phyloP scores from a whole-genome alignment of 2,797 vertebrate species.

The Momotus momota region DNA sequence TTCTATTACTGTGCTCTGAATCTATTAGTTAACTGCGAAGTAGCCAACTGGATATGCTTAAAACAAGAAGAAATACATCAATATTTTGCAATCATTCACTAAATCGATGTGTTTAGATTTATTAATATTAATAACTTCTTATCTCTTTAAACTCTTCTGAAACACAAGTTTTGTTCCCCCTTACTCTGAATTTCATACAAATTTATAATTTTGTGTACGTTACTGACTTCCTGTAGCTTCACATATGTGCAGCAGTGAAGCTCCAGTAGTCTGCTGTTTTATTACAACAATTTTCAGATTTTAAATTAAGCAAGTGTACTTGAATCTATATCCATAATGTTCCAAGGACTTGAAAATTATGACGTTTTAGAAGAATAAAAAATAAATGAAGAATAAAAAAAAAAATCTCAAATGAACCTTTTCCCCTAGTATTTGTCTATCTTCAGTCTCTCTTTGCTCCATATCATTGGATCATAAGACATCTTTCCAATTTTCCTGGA shows the following conservation, averaged over 20 bases:
- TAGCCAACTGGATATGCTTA: not conserved
- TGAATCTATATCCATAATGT: not conserved
- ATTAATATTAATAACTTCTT: not conserved
- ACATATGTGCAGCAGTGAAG: not conserved
- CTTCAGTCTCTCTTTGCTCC: not conserved
- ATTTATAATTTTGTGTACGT: not conserved
- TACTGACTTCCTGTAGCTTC: not conserved
- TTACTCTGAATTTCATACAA: not conserved
- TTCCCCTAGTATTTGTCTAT: not conserved
- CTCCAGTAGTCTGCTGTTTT: not conserved
- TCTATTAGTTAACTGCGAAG: conserved; percentile 55
- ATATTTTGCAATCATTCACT: not conserved
- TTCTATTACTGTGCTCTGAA: conserved; percentile 63
- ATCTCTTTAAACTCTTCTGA: not conserved
- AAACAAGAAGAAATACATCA: conserved; percentile 23
- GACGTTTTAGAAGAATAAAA: not conserved
- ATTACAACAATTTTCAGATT: not conserved
- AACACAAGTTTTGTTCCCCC: not conserved
- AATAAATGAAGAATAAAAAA: not conserved
- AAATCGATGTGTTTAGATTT: not conserved
- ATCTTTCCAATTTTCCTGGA: not conserved
- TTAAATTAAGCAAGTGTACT: not conserved
- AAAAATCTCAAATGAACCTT: not conserved
- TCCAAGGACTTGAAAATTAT: not conserved
- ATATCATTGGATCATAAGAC: not conserved